Base-by-base conservation (phyloP, 2,888 invertebrate species). In the Perdita meconis region DNA sequence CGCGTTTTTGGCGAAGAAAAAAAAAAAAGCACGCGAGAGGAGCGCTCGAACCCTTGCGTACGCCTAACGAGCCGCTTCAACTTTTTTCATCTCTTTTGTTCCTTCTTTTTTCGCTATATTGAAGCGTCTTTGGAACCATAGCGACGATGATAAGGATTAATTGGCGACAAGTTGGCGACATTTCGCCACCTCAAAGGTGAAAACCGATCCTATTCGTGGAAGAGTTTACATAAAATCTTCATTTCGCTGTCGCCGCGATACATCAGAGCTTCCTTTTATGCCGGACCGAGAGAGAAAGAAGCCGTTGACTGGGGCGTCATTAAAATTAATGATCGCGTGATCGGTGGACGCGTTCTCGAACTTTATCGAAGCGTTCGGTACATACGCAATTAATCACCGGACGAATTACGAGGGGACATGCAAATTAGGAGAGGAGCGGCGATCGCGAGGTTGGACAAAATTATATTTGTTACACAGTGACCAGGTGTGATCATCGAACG, bases 251-350 rank as follows among this genome's bases (percentile, higher is more conserved):
- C 51, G 24, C 10, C 16, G 42, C 51, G 72, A 74, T 74, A 71
- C 71, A 74, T 74, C 74, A 71, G 72, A 22, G 64, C 42, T 71
- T 59, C 74, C 57, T 63, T 71, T 42, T 38, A 16, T 55, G 38
- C 47, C 26, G 6, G 6, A 2, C 1, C 4, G 12, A 30, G 16
- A 38, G 19, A 50, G 26, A 51, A 59, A 69, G 44, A 56, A 36
- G 50, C 63, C 42, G 71, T 51, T 64, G 51, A 51, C 57, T 71
- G 50, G n/a, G 30, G 74, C 64, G 72, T 71, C 74, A 64, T 74
- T 74, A 74, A 71, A 74, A 74, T 74, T 74, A 74, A 74, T 74
- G 72, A 74, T 71, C 72, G 72, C 74, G 74, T 74, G 73, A 74
- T 74, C 73, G 57, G 63, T 63, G 56, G 57, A 74, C 73, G 63